Evolutionary conservation across 1,140 invertebrate genomes (phyloP).

Genomic region (Lepeophtheirus salmonis): DNA sequence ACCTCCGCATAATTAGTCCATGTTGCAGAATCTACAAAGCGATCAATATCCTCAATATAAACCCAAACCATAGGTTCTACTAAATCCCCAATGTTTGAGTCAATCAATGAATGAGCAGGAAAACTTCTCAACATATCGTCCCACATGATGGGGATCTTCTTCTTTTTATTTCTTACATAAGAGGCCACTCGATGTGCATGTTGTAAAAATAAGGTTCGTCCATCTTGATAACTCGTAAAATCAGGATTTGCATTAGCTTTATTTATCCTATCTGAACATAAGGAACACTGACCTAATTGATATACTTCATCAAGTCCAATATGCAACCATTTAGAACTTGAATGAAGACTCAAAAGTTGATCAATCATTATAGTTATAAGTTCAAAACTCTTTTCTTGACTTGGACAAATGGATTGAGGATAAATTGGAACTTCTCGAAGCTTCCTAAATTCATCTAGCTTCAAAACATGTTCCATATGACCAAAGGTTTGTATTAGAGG

Average conservation of each 20-base stretch:
- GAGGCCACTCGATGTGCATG: slow-evolving; percentile 27
- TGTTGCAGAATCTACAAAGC: slow-evolving; percentile 25
- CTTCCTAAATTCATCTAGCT: slow-evolving; percentile 29
- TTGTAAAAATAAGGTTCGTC: slow-evolving; percentile 32
- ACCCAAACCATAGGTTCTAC: slow-evolving; percentile 29
- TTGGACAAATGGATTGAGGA: slow-evolving; percentile 28
- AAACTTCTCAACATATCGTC: slow-evolving; percentile 35
- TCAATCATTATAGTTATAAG: slow-evolving; percentile 31
- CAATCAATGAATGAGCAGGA: slow-evolving; percentile 22
- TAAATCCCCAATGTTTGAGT: slow-evolving; percentile 24
- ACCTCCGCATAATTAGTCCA: slow-evolving; percentile 29
- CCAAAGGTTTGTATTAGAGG: slow-evolving; percentile 26
- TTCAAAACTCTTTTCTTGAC: slow-evolving; percentile 25
- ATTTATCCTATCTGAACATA: slow-evolving; percentile 37
- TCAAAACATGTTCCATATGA: slow-evolving; percentile 29
- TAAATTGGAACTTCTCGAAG: slow-evolving; percentile 29
- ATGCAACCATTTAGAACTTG: slow-evolving; percentile 28
- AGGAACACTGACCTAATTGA: slow-evolving; percentile 53
- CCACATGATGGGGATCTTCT: slow-evolving; percentile 32
- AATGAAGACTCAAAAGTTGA: slow-evolving; percentile 28
- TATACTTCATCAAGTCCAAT: slow-evolving; percentile 33
- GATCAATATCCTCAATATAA: slow-evolving; percentile 26
- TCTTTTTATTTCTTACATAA: slow-evolving; percentile 25
- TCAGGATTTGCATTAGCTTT: slow-evolving; percentile 24
- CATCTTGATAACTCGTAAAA: slow-evolving; percentile 24